Evolutionary conservation across 2,888 invertebrate species (phyloP).

Genomic region (Neoaliturus tenellus): DNA sequence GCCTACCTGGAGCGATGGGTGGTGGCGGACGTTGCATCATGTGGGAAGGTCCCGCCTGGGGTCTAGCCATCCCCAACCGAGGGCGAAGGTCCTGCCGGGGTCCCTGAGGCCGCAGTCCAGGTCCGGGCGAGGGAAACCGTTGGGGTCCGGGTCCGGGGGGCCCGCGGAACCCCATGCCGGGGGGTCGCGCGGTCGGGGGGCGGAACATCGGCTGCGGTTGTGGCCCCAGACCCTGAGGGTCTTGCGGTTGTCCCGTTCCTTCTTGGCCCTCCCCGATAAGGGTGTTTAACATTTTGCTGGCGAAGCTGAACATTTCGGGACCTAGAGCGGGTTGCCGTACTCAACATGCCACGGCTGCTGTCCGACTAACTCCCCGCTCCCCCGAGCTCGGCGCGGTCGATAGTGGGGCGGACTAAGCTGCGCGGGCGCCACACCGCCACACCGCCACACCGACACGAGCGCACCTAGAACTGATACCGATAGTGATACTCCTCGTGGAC

Average conservation of each 20-base stretch:
- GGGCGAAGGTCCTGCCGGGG: constrained; percentile 56
- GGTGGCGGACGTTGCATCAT: constrained; percentile 61
- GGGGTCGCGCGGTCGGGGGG: constrained; percentile 59
- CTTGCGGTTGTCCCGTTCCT: constrained; percentile 62
- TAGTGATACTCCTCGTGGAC: background rate
- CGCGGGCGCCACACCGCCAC: background rate
- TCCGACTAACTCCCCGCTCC: constrained; percentile 13
- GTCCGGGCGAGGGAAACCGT: constrained; percentile 45
- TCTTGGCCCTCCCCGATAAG: constrained; percentile 72
- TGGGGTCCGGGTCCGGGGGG: constrained; percentile 59
- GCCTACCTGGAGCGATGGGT: constrained; percentile 58
- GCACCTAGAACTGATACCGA: background rate
- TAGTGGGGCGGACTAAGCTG: background rate
- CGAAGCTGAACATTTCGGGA: constrained; percentile 72
- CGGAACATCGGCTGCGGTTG: constrained; percentile 57
- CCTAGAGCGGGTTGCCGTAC: background rate
- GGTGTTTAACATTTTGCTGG: constrained; percentile 73
- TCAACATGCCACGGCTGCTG: constrained; percentile 47
- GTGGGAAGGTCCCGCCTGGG: constrained; percentile 57
- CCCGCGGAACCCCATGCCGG: constrained; percentile 58
- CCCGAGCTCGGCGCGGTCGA: background rate
- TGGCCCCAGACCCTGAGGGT: constrained; percentile 55
- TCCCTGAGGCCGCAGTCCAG: constrained; percentile 25
- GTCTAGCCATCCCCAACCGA: constrained; percentile 54
- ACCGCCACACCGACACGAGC: background rate